phyloP scores from a whole-genome alignment of 2,888 invertebrate genomes.

The Tenthredo mesomela region DNA sequence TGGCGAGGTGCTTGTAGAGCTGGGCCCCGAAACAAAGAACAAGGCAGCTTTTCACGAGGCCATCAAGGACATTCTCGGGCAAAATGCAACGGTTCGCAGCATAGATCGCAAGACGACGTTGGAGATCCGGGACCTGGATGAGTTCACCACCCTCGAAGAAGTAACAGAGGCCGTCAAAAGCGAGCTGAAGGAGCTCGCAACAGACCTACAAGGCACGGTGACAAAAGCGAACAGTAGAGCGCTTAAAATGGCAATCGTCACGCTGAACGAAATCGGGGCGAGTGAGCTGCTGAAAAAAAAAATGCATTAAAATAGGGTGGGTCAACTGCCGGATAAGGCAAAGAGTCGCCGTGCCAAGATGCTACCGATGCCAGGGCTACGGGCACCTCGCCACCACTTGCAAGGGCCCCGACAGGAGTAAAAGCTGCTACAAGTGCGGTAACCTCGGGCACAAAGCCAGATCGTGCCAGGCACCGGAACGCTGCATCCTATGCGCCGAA shows the following conservation, averaged over 20 bases:
- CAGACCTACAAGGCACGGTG: not conserved
- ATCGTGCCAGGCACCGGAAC: too few species aligned
- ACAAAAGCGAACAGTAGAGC: slow-evolving; percentile 27
- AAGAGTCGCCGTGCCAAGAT: slow-evolving; percentile 40
- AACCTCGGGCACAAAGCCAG: too few species aligned
- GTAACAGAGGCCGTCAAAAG: slow-evolving; percentile 11
- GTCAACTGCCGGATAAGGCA: slow-evolving; percentile 55
- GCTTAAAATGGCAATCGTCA: slow-evolving; percentile 23
- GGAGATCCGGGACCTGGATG: slow-evolving; percentile 28
- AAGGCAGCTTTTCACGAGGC: slow-evolving; percentile 11
- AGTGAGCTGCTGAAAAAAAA: not conserved
- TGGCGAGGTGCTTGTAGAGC: slow-evolving; percentile 19
- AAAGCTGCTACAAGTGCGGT: slow-evolving; percentile 58
- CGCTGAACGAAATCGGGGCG: not conserved
- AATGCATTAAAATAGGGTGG: slow-evolving; percentile 41
- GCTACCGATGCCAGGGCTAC: slow-evolving; percentile 52
- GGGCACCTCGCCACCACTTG: slow-evolving; percentile 46
- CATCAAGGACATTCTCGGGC: not conserved
- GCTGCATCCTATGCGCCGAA: too few species aligned
- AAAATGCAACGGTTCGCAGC: slow-evolving; percentile 6
- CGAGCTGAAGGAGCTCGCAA: not conserved
- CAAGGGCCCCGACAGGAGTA: slow-evolving; percentile 57
- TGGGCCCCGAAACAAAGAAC: slow-evolving; percentile 27
- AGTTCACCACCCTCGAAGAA: slow-evolving; percentile 15
- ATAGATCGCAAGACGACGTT: not conserved